Evolutionary conservation across 2,888 invertebrate genomes (phyloP), one percentile per base, ranked within the genome.

Genomic region (Epistrophella euchroma): DNA sequence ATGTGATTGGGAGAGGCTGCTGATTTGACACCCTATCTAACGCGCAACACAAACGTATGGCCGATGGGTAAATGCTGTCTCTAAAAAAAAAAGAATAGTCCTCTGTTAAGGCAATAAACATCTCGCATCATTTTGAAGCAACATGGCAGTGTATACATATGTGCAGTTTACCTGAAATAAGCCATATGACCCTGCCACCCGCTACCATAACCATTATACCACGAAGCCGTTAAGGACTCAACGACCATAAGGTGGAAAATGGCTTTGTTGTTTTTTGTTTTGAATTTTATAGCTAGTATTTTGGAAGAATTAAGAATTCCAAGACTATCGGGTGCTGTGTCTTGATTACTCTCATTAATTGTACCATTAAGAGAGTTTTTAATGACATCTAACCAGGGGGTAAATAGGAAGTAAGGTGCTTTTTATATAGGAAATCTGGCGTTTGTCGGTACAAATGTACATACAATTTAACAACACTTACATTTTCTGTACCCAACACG

Each of bases 261-360:
- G 68, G 56, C 73, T 32, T 47, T 32, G 64, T 13, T 66, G 79
- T 66, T 79, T 58, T 83, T 71, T 75, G 74, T 66, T 84, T 81
- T 68, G 43, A 72, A 78, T 82, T 86, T 82, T 82, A 86, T 82
- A 32, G 71, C 82, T 55, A 60, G 35, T 50, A 15, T 62, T 66
- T 58, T 47, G 11, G 47, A 11, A 45, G 68, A 43, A 56, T 64
- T 70, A 64, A 60, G 74, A 74, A 86, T 82, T 77, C 58, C 71
- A 82, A 78, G 86, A 81, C 71, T 71, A 13, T 7, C 66, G 76
- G 70, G 62, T 76, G 77, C 43, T 71, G 25, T 28, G 62, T 43
- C 77, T 82, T 86, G 78, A 82, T 86, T 82, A 73, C 82, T 74
- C 52, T 50, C 86, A 78, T 86, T 86, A 86, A 82, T 86, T 82